These are phyloP conservation scores for Drosophila algonquin DNA, from an alignment of 2,888 invertebrate species.

Conservation along the genomic window DNA sequence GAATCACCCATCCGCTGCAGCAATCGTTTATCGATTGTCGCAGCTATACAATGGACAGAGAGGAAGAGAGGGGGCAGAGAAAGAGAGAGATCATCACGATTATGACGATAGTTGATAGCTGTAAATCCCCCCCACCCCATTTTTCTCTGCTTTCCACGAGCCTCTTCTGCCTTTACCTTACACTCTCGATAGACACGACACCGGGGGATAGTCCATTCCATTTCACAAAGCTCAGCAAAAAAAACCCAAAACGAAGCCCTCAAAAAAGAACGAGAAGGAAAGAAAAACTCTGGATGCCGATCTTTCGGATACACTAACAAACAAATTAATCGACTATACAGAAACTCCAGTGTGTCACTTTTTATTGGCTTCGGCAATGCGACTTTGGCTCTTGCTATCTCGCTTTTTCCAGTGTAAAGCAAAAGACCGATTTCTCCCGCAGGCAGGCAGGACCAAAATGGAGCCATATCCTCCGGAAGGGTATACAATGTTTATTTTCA, in stretches of 20 bases:
- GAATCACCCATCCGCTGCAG: conserved; percentile 7
- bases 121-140: conserved; percentile 8
- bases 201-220: neutral
- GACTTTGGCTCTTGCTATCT: too few species aligned
- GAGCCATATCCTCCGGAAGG: too few species aligned
- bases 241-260: neutral
- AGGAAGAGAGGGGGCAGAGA: conserved; percentile 1
- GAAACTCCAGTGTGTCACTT: too few species aligned
- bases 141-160: too few species aligned
- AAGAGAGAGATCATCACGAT: conserved; percentile 17
- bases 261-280: neutral
- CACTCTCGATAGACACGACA: neutral
- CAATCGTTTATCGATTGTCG: conserved; percentile 37
- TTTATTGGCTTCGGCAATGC: too few species aligned
- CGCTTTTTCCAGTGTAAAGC: too few species aligned
- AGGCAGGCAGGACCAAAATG: too few species aligned
- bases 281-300: neutral
- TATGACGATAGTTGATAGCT: conserved; percentile 8
- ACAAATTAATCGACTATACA: too few species aligned
- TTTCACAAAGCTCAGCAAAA: neutral
- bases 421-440: too few species aligned
- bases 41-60: too few species aligned
- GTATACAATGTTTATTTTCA: too few species aligned
- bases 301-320: too few species aligned
- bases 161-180: neutral